Base-by-base conservation (phyloP, 2,888 invertebrate genomes). In the Nomada lathburiana region DNA sequence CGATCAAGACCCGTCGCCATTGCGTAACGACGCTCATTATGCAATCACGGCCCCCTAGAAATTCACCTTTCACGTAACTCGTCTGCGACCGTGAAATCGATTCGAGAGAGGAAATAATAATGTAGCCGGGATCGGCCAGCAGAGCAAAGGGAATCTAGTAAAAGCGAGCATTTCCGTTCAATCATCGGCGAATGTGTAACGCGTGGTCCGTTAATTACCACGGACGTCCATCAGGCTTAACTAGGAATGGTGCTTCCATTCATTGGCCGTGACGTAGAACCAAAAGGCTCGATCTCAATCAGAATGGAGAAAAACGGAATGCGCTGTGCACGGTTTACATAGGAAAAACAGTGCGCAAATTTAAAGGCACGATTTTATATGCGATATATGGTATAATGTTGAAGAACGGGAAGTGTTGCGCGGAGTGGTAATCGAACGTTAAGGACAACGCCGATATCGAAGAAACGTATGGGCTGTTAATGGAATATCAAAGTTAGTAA, bases 211-310 rank as follows among this genome's bases (percentile, higher is more conserved):
- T 74, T 81, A 81, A 81, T 81, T 80, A 74, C 80, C 74, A 44
- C 59, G 74, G 55, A 74, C 65, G 70, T 80, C 80, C 18, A 74
- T 81, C 80, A 70, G 50, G 47, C 70, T 73, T 80, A 80, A 74
- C 60, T 74, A 55, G 80, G 55, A 80, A 81, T 55, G 72, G 36
- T 44, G 63, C 80, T 53, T 44, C 59, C 72, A 69, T 81, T 81
- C 80, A 74, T 65, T 60, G 63, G 11, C 36, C 55, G 16, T 23
- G 44, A 53, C 60, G 55, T 29, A 44, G 26, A 44, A 36, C 55
- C 69, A 26, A 60, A 73, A 64, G 68, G 67, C 73, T 11, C 70
- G 75, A 67, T 64, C 67, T 60, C 59, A n/a, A 70, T 70, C 57
- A 18, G 20, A 29, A 42, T 23, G 60, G 16, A 16, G 53, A 79